Evolutionary conservation across 92 coral and sea anemone genomes (phyloP).

Genomic region (Galaxea fascicularis): DNA sequence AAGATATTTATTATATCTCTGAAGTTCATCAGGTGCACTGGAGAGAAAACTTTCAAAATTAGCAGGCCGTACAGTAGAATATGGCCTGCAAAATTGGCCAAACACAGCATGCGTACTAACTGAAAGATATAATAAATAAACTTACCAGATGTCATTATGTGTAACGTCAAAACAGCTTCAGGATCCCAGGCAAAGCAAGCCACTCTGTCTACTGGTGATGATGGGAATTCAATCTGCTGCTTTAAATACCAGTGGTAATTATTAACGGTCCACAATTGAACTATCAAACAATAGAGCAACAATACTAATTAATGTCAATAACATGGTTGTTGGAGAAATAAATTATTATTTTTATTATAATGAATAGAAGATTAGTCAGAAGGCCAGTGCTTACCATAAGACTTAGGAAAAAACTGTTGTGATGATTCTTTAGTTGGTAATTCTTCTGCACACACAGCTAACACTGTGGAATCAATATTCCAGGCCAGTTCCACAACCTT

Average conservation of each 20-base stretch:
- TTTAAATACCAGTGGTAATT: slow-evolving; percentile 99
- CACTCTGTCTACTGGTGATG: slow-evolving; percentile 65
- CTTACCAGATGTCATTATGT: slow-evolving; percentile 78
- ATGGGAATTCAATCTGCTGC: slow-evolving; percentile 85
- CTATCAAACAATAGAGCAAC: slow-evolving; percentile 44
- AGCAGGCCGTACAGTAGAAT: no score
- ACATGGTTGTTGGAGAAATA: no score
- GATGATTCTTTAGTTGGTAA: slow-evolving; percentile 46
- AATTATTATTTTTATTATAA: no score
- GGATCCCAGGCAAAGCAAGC: slow-evolving; percentile 92
- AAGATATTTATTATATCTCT: no score
- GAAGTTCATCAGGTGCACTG: no score
- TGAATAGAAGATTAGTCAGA: no score
- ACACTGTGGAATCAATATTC: slow-evolving; percentile 83
- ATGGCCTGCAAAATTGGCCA: no score
- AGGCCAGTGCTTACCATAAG: slow-evolving; percentile 74
- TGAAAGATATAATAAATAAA: no score
- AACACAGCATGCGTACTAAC: no score
- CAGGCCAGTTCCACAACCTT: slow-evolving; percentile 88
- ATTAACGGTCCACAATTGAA: slow-evolving; percentile 93
- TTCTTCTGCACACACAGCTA: slow-evolving; percentile 81
- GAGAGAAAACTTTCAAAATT: no score
- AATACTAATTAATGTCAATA: not conserved
- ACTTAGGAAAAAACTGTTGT: slow-evolving; percentile 64
- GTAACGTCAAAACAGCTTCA: slow-evolving; percentile 78